A percentile compares a stretch with the other conserved stretches of the same genome.
Evolutionary conservation across 2,113 vertebrate species (phyloP).

Genomic region (Paedocypris sp.): DNA sequence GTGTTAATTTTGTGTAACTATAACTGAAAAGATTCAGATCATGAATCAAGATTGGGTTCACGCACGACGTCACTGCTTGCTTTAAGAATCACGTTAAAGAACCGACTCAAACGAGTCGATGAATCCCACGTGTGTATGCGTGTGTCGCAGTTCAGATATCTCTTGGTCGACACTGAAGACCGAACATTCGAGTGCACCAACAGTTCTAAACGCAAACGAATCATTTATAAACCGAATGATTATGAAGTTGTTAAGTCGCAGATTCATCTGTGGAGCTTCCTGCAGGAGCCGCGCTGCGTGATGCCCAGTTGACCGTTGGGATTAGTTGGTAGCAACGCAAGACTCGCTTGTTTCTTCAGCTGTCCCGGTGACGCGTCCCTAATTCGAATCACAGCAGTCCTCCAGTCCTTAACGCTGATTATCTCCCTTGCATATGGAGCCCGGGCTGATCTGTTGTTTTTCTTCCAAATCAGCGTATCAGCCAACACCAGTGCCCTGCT

Average conservation of each 20-base stretch:
- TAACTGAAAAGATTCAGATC: no score
- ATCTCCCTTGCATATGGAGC: background rate
- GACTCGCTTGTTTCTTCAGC: conserved; percentile 21
- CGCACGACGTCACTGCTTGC: no score
- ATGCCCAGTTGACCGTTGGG: conserved; percentile 13
- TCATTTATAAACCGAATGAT: background rate
- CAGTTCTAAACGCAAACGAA: no score
- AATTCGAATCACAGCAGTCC: conserved; percentile 19
- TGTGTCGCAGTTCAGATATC: no score
- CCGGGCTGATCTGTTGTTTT: background rate
- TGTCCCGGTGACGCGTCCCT: conserved; percentile 2
- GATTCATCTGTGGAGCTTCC: background rate
- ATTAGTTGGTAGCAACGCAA: conserved; percentile 12
- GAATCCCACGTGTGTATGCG: no score
- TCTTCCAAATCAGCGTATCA: background rate
- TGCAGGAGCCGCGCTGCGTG: conserved; percentile 15
- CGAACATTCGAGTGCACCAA: no score
- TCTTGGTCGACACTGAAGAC: no score
- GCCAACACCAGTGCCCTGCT: background rate
- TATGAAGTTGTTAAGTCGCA: no score
- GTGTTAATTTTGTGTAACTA: no score
- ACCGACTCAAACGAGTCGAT: background rate
- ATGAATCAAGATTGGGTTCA: no score
- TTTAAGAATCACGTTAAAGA: background rate
- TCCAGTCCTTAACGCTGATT: conserved; percentile 1